Evolutionary conservation across 2,888 invertebrate genomes (phyloP).

Genomic region (Ophion costatus): DNA sequence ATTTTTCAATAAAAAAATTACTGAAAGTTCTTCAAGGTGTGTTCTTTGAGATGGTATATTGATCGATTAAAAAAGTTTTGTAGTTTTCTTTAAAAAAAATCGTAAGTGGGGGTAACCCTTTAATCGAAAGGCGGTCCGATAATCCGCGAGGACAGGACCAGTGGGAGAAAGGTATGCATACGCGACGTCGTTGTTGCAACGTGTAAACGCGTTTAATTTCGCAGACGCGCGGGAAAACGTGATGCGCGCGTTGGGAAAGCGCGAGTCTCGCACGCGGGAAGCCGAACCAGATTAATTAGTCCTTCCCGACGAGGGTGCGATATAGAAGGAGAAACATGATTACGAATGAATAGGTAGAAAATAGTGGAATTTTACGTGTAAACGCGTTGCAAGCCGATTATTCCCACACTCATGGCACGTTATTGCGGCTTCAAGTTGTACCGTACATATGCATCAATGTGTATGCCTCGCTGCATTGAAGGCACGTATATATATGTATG

Average conservation of each 20-base stretch:
- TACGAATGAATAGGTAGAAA: constrained; percentile 67
- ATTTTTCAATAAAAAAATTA: too few species aligned
- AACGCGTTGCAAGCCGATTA: constrained; percentile 50
- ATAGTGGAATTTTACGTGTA: constrained; percentile 65
- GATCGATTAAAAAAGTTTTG: too few species aligned
- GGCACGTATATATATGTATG: constrained; percentile 8
- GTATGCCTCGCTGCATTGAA: constrained; percentile 20
- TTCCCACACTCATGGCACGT: constrained; percentile 59
- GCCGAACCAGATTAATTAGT: constrained; percentile 63
- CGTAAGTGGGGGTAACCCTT: too few species aligned
- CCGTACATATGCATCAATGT: constrained; percentile 33
- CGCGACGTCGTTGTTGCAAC: constrained; percentile 19
- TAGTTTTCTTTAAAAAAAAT: too few species aligned
- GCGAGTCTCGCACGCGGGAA: constrained; percentile 50
- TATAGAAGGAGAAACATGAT: constrained; percentile 62
- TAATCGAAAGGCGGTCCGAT: background rate
- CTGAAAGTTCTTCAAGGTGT: too few species aligned
- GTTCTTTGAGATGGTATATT: too few species aligned
- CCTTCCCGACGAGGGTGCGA: constrained; percentile 25
- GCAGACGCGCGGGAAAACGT: constrained; percentile 55
- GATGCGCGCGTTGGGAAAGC: constrained; percentile 61
- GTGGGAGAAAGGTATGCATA: background rate
- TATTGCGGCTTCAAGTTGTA: constrained; percentile 33
- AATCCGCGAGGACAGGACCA: background rate
- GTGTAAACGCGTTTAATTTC: constrained; percentile 54